These are phyloP conservation scores for Venusia cambrica DNA, from an alignment of 2,888 invertebrate species.

Conservation along the genomic window DNA sequence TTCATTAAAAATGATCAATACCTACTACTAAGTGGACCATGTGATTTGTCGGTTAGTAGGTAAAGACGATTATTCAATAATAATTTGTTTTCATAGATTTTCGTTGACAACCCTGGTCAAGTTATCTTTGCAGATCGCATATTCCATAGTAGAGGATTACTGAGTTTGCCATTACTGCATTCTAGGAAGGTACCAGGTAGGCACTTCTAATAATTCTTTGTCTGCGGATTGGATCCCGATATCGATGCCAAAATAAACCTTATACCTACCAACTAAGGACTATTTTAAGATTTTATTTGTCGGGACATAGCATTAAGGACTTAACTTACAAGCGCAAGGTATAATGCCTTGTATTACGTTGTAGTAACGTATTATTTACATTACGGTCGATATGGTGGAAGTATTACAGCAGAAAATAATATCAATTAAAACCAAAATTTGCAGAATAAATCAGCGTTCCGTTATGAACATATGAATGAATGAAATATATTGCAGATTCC, in stretches of 20 bases:
- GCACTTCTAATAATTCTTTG: conserved; percentile 55
- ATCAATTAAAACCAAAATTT: conserved; percentile 43
- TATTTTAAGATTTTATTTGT: conserved; percentile 17
- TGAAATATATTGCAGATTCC: conserved; percentile 11
- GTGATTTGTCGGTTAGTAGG: no score
- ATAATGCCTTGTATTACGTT: conserved; percentile 2
- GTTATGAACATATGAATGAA: conserved; percentile 56
- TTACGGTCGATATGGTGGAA: conserved; percentile 7
- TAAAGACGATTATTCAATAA: no score
- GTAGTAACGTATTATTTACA: conserved; percentile 6
- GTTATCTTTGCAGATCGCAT: conserved; percentile 70
- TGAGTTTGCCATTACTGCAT: conserved; percentile 67
- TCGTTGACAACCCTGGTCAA: conserved; percentile 54
- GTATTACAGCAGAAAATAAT: conserved; percentile 31
- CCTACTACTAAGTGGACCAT: no score
- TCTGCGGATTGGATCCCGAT: conserved; percentile 31
- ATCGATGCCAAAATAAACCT: conserved; percentile 11
- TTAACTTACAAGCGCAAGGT: conserved; percentile 7
- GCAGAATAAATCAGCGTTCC: conserved; percentile 42
- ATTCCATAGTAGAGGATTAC: conserved; percentile 72
- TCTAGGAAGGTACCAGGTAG: conserved; percentile 77
- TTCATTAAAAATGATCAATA: no score
- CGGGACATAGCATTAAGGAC: neutral
- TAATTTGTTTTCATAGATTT: no score
- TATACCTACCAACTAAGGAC: conserved; percentile 21